phyloP scores from a whole-genome alignment of 2,113 vertebrate genomes.

The Oncorhynchus mykiss region DNA sequence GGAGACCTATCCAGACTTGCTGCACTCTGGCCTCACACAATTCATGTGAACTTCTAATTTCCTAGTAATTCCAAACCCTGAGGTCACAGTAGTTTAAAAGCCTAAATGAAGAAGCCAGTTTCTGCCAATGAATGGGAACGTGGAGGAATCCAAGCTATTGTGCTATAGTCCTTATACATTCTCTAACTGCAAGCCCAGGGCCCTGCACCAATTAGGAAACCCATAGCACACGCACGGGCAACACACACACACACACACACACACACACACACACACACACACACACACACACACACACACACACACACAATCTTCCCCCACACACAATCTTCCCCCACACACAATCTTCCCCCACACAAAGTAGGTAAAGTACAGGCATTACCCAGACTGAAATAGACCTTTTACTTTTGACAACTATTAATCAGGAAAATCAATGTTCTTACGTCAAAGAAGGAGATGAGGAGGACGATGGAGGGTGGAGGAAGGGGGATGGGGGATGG shows the following conservation, averaged over 20 bases:
- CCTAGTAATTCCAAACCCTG: not conserved
- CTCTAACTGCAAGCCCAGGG: constrained; percentile 56
- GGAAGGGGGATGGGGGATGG: too few species aligned
- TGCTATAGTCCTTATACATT: constrained; percentile 55
- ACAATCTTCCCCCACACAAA: constrained; percentile 38
- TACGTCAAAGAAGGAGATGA: constrained; percentile 76
- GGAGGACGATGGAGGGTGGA: constrained; percentile 54
- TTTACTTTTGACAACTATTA: constrained; percentile 76
- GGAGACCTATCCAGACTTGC: not conserved
- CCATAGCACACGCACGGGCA: constrained; percentile 34
- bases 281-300: too few species aligned
- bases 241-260: constrained; percentile 32
- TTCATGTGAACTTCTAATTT: too few species aligned
- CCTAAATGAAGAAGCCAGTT: constrained; percentile 63
- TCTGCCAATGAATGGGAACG: constrained; percentile 58
- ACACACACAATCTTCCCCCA: constrained; percentile 8
- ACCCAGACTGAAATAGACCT: constrained; percentile 63
- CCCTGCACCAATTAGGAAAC: constrained; percentile 69
- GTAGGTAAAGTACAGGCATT: constrained; percentile 71
- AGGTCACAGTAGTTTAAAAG: constrained; percentile 60
- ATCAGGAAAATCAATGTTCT: constrained; percentile 75
- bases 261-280: too few species aligned
- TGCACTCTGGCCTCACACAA: too few species aligned
- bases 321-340: constrained; percentile 38
- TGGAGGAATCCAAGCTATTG: constrained; percentile 55